A percentile compares a stretch with the other conserved stretches of the same genome.
Conservation (phyloP, 2,113 vertebrate species). For the Tyto alba region DNA sequence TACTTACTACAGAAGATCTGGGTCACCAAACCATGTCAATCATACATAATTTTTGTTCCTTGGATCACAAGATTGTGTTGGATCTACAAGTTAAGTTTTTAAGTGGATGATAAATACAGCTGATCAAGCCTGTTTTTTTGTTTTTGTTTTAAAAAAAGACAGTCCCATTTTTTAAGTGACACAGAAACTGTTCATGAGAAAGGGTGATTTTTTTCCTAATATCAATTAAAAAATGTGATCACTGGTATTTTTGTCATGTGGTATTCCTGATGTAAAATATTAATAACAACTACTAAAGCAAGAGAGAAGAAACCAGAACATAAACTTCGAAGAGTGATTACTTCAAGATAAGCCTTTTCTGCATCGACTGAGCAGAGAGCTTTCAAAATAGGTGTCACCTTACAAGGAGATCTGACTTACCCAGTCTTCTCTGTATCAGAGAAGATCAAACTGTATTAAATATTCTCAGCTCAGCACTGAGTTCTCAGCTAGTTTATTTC, state of each 20-base stretch:
- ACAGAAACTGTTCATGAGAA: not conserved
- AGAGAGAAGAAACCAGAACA: not conserved
- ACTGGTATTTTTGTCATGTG: not conserved
- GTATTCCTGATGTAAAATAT: not conserved
- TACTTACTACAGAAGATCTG: not conserved
- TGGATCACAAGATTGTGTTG: not conserved
- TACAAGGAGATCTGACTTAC: not conserved
- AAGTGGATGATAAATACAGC: not conserved
- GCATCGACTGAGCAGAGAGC: not conserved
- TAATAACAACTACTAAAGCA: not conserved
- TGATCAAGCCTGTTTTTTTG: not conserved
- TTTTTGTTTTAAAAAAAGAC: not conserved
- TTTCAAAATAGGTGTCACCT: not conserved
- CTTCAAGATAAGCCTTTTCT: not conserved
- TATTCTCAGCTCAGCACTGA: not conserved
- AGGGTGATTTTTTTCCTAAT: not conserved
- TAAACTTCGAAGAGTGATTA: not conserved
- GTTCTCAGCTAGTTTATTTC: not conserved
- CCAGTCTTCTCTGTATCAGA: not conserved
- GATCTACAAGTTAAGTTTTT: not conserved
- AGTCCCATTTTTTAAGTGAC: not conserved
- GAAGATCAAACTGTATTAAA: not conserved
- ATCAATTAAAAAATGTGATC: not conserved
- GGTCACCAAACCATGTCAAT: not conserved
- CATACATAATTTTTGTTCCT: not conserved